phyloP scores from a whole-genome alignment of 2,797 vertebrate genomes.

The Sebastes reedi region DNA sequence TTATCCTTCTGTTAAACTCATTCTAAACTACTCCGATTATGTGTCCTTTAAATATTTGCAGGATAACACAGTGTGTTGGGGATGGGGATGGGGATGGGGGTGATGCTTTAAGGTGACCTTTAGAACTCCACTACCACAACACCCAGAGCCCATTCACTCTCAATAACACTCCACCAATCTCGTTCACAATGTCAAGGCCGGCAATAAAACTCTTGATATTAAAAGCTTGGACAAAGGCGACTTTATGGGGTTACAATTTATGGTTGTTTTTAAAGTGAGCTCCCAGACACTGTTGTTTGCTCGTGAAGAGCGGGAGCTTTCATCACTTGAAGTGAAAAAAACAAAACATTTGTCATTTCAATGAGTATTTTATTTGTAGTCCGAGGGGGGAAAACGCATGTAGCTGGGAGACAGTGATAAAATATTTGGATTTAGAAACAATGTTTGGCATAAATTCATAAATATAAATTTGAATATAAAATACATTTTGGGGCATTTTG shows the following conservation, averaged over 20 bases:
- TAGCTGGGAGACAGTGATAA: slow-evolving; percentile 1
- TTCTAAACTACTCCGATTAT: neutral
- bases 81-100: neutral
- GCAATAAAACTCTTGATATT: slow-evolving; percentile 65
- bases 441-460: neutral
- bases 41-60: slow-evolving; percentile 14
- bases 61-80: neutral
- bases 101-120: slow-evolving; percentile 14
- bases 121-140: slow-evolving; percentile 27
- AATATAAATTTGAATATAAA: neutral
- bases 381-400: neutral
- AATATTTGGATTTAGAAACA: neutral
- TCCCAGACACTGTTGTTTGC: slow-evolving; percentile 37
- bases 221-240: slow-evolving; percentile 47
- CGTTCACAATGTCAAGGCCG: slow-evolving; percentile 39
- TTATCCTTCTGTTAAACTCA: neutral
- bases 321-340: neutral
- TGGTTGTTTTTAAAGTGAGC: slow-evolving; percentile 26
- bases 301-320: slow-evolving; percentile 7
- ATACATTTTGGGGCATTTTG: neutral
- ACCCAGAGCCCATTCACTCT: slow-evolving; percentile 28
- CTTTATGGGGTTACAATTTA: slow-evolving; percentile 41
- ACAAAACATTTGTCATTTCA: slow-evolving; percentile 14
- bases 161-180: slow-evolving; percentile 40
- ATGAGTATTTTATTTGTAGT: neutral